Percentiles rank a stretch among this genome's conserved stretches.
These are phyloP conservation scores for Bagarius yarrelli DNA, from an alignment of 2,113 vertebrate species.

Conservation along the genomic window DNA sequence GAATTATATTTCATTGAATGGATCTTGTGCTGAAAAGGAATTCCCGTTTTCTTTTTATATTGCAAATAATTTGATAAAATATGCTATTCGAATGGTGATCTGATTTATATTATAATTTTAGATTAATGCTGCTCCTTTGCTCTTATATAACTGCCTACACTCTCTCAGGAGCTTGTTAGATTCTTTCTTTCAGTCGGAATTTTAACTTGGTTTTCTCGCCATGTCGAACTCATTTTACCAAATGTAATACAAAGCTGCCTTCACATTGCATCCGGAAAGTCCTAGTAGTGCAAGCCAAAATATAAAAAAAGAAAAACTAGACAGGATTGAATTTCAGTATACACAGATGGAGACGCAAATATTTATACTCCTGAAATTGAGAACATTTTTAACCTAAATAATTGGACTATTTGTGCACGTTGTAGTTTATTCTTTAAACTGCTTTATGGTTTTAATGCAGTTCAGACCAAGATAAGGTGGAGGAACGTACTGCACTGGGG, in stretches of 20 bases:
- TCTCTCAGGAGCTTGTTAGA: background rate
- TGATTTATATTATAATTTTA: no score
- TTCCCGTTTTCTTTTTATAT: background rate
- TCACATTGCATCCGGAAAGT: background rate
- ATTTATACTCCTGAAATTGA: no score
- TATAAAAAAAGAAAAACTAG: background rate
- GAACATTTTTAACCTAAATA: background rate
- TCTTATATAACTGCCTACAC: background rate
- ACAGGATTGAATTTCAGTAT: no score
- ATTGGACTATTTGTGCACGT: background rate
- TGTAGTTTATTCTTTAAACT: background rate
- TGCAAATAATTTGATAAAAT: no score
- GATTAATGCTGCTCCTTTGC: background rate
- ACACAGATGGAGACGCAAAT: background rate
- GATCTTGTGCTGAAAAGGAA: background rate
- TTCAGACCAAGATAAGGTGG: background rate
- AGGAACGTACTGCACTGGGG: background rate
- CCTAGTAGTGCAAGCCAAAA: background rate
- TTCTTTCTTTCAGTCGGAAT: background rate
- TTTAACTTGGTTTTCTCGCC: background rate
- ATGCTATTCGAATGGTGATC: no score
- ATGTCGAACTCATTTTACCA: background rate
- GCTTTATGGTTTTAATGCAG: background rate
- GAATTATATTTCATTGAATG: background rate
- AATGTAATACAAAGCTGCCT: background rate